Conservation (phyloP, 2,797 vertebrate species). For the Ptychadena robeensis region DNA sequence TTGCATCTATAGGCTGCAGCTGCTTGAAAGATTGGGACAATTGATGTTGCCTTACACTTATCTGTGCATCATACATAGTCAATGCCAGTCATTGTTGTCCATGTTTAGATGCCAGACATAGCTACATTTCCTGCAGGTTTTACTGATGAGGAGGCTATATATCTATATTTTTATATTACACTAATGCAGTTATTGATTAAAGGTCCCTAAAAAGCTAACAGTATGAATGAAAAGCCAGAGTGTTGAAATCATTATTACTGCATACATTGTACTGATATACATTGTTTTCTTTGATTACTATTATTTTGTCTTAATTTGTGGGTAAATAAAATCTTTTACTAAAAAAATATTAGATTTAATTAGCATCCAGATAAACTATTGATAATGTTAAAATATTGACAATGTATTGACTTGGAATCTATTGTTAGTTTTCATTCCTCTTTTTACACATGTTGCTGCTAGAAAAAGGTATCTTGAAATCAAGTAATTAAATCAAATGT, state of each 20-base stretch:
- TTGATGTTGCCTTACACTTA: constrained; percentile 28
- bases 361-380: no score
- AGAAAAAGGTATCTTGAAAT: no score
- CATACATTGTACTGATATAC: background rate
- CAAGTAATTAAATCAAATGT: no score
- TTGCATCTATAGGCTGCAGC: constrained; percentile 3
- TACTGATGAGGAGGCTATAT: constrained; percentile 35
- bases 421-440: no score
- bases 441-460: no score
- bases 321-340: no score
- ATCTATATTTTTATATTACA: constrained; percentile 29
- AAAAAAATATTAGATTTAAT: no score
- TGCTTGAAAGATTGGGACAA: constrained; percentile 21
- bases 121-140: background rate
- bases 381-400: no score
- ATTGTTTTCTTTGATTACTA: background rate
- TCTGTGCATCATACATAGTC: constrained; percentile 13
- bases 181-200: background rate
- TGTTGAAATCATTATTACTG: background rate
- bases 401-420: no score
- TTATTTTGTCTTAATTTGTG: no score
- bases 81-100: constrained; percentile 16
- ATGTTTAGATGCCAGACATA: background rate
- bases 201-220: background rate
- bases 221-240: background rate